Conservation (phyloP, 1,140 invertebrate genomes). For the Yoshiicerus persimilis region DNA sequence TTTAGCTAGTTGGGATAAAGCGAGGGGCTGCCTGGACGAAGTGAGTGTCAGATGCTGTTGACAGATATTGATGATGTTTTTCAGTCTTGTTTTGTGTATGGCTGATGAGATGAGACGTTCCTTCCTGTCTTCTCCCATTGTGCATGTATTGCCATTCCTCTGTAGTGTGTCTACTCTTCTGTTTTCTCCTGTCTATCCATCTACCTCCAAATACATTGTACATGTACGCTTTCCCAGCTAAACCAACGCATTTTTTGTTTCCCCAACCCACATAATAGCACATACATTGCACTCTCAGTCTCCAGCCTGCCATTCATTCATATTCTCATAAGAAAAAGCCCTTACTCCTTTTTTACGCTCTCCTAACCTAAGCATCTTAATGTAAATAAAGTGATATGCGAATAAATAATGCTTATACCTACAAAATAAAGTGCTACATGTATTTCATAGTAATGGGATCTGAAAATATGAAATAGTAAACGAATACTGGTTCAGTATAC, state of each 20-base stretch:
- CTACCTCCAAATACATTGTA: background rate
- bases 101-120: constrained; percentile 34
- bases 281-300: background rate
- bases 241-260: constrained; percentile 2
- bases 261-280: background rate
- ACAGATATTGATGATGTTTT: constrained; percentile 47
- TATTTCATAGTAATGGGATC: too few relatives aligned
- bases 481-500: too few relatives aligned
- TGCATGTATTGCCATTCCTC: constrained; percentile 6
- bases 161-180: background rate
- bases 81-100: constrained; percentile 36
- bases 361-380: background rate
- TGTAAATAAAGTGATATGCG: background rate
- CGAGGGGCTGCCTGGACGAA: constrained; percentile 4
- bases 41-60: constrained; percentile 44
- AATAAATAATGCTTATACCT: background rate
- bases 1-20: background rate
- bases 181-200: background rate
- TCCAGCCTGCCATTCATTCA: background rate
- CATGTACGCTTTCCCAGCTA: background rate
- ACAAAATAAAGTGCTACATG: too few relatives aligned
- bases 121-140: constrained; percentile 25
- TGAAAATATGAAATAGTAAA: too few relatives aligned
- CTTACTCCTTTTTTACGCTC: background rate
- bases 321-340: background rate